These are phyloP conservation scores for Lagopus muta DNA, from an alignment of 2,113 vertebrate species.

Conservation along the genomic window DNA sequence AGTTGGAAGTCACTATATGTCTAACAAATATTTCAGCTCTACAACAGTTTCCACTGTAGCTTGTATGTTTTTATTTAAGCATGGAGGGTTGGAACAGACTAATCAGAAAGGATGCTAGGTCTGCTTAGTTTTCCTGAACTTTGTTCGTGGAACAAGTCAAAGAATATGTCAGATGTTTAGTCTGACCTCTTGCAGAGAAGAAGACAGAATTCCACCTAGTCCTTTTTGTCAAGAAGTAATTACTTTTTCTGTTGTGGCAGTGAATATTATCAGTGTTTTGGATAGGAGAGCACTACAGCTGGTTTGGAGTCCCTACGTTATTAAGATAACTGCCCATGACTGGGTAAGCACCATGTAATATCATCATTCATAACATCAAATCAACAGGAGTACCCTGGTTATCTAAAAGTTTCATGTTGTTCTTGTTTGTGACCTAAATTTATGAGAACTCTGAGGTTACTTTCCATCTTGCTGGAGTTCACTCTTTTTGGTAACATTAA, in stretches of 20 bases:
- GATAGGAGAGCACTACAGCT: background rate
- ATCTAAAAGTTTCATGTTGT: background rate
- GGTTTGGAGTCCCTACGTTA: background rate
- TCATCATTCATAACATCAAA: background rate
- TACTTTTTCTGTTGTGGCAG: background rate
- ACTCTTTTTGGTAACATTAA: background rate
- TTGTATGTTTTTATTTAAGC: background rate
- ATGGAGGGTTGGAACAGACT: background rate
- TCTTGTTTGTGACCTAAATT: constrained; percentile 40
- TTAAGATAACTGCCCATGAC: background rate
- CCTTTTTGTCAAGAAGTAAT: background rate
- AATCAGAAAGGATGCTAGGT: background rate
- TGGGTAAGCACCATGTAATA: background rate
- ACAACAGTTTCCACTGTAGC: background rate
- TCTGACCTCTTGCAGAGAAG: background rate
- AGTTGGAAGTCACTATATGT: background rate
- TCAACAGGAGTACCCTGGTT: background rate
- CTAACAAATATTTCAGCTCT: background rate
- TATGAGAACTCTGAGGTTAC: background rate
- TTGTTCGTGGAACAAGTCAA: background rate
- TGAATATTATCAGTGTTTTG: background rate
- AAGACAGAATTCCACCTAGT: background rate
- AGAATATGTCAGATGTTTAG: background rate
- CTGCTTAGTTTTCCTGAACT: background rate
- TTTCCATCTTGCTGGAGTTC: background rate